Percentiles rank a stretch among this genome's conserved stretches.
Conservation (phyloP, 2,113 vertebrate species). For the Pseudopipra pipra region DNA sequence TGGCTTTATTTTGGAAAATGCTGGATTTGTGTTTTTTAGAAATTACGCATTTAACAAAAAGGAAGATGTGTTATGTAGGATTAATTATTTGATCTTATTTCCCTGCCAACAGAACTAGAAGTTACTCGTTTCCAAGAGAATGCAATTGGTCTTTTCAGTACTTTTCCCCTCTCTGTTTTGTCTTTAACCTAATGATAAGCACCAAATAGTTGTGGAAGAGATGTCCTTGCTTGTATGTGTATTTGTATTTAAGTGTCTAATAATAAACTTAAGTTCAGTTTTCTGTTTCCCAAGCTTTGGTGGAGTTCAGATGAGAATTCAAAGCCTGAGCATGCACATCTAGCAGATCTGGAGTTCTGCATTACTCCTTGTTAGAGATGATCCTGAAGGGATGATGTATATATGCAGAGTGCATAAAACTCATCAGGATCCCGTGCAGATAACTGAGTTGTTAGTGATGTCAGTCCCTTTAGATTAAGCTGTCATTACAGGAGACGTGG, state of each 20-base stretch:
- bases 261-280: not conserved
- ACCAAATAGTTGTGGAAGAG: not conserved
- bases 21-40: not conserved
- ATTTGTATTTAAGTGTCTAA: not conserved
- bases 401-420: not conserved
- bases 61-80: not conserved
- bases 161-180: not conserved
- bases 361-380: not conserved
- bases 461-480: not conserved
- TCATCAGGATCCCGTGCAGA: not conserved
- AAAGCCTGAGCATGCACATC: not conserved
- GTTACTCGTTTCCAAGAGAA: not conserved
- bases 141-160: not conserved
- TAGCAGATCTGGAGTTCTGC: not conserved
- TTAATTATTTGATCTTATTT: not conserved
- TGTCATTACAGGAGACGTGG: not conserved
- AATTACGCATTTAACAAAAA: not conserved
- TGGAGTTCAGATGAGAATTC: not conserved
- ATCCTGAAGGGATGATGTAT: not conserved
- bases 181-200: not conserved
- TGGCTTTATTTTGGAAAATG: not conserved
- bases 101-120: not conserved
- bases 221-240: not conserved
- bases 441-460: not conserved
- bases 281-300: not conserved